Percentiles rank a stretch among this genome's conserved stretches.
Evolutionary conservation across 2,888 invertebrate genomes (phyloP).

Genomic region (Machimus rusticus): DNA sequence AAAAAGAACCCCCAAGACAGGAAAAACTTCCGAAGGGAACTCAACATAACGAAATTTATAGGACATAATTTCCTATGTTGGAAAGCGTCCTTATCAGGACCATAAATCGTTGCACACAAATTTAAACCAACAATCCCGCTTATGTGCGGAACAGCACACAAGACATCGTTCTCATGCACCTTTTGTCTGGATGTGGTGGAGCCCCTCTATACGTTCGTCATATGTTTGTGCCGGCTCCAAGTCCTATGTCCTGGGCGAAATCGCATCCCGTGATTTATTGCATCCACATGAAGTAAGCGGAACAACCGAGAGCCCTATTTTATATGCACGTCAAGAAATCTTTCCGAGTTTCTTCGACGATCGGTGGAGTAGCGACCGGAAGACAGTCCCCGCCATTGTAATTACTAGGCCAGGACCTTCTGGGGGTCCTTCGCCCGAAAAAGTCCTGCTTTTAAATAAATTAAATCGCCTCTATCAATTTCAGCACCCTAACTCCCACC

Average conservation of each 20-base stretch:
- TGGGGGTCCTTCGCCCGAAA: neutral
- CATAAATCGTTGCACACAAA: conserved; percentile 46
- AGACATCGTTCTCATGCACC: neutral
- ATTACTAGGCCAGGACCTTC: neutral
- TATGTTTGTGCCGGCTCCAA: conserved; percentile 15
- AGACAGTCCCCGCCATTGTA: neutral
- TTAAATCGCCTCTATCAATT: conserved; percentile 19
- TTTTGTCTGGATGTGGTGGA: neutral
- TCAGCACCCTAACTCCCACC: neutral
- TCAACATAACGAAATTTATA: conserved; percentile 46
- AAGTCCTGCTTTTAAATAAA: neutral
- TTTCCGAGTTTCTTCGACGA: neutral
- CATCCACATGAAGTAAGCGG: neutral
- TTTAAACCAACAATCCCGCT: conserved; percentile 29
- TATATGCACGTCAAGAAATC: conserved; percentile 37
- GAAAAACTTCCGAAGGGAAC: conserved; percentile 32
- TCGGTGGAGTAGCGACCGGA: neutral
- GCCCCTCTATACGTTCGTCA: conserved; percentile 15
- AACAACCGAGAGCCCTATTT: conserved; percentile 15
- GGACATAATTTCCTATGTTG: conserved; percentile 46
- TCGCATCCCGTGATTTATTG: conserved; percentile 36
- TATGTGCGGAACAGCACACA: neutral
- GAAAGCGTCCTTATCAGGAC: conserved; percentile 44
- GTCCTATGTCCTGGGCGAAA: conserved; percentile 29
- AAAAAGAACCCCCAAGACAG: conserved; percentile 22